Conservation (phyloP, 2,113 vertebrate genomes). For the Candoia aspera region DNA sequence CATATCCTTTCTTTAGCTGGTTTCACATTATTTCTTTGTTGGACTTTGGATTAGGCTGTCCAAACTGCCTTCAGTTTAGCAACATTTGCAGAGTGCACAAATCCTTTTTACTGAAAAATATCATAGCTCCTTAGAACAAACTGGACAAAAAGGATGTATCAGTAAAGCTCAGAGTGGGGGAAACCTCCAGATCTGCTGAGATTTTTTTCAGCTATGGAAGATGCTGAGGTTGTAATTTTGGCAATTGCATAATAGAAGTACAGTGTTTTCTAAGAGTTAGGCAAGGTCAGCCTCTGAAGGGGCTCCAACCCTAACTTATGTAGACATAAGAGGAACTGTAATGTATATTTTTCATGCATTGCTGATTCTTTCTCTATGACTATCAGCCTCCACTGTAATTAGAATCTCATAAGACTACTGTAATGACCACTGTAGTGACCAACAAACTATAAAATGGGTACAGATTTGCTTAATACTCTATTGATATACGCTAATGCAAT, state of each 20-base stretch:
- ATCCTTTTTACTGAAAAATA: neutral
- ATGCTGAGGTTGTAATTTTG: neutral
- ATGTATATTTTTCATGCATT: neutral
- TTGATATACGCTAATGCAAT: neutral
- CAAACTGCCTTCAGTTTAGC: neutral
- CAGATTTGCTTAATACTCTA: neutral
- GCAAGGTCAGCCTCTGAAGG: neutral
- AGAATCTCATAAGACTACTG: neutral
- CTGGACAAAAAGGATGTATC: neutral
- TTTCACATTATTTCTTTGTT: neutral
- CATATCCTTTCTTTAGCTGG: neutral
- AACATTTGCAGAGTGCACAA: neutral
- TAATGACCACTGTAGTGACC: neutral
- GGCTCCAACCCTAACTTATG: neutral
- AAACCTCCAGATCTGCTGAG: neutral
- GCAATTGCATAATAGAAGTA: neutral
- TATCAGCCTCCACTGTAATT: neutral
- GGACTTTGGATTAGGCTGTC: fast-evolving
- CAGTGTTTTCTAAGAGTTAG: neutral
- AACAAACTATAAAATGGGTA: neutral
- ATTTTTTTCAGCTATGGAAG: neutral
- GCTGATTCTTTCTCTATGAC: neutral
- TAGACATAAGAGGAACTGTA: neutral
- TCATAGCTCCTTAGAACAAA: neutral
- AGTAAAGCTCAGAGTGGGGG: neutral